Evolutionary conservation across 2,113 vertebrate genomes (phyloP).

Genomic region (Romanogobio albipinnatus): DNA sequence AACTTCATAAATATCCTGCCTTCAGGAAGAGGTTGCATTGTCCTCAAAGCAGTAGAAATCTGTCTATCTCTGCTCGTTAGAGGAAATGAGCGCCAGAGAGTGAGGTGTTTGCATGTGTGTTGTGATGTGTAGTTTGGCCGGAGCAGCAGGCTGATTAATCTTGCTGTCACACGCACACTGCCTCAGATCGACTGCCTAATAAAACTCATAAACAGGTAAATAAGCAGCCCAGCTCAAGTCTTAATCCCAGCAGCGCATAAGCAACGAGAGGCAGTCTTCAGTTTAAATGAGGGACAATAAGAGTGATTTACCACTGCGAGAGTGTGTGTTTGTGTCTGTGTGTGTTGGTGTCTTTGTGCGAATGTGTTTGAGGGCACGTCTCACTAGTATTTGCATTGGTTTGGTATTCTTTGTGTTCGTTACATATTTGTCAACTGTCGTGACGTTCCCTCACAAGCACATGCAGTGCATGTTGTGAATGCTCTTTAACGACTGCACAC

Average conservation of each 20-base stretch:
- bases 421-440: conserved; percentile 46
- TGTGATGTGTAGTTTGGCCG: conserved; percentile 53
- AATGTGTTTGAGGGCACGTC: conserved; percentile 22
- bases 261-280: conserved; percentile 50
- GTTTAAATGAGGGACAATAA: conserved; percentile 52
- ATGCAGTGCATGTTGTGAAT: neutral
- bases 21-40: neutral
- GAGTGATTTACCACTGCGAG: conserved; percentile 53
- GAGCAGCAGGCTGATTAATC: conserved; percentile 60
- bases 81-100: conserved; percentile 26
- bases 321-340: conserved; percentile 27
- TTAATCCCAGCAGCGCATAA: conserved; percentile 56
- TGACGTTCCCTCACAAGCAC: neutral
- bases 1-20: neutral
- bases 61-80: conserved; percentile 23
- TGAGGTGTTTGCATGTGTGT: conserved; percentile 36
- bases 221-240: conserved; percentile 60
- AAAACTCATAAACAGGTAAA: conserved; percentile 73
- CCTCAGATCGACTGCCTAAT: conserved; percentile 62
- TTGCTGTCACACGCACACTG: conserved; percentile 58
- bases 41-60: conserved; percentile 5
- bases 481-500: neutral
- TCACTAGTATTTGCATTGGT: conserved; percentile 37
- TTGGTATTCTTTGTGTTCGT: conserved; percentile 41
- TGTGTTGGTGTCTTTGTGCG: conserved; percentile 37